Base-by-base conservation (phyloP, 2,113 vertebrate genomes). In the Uria aalge region DNA sequence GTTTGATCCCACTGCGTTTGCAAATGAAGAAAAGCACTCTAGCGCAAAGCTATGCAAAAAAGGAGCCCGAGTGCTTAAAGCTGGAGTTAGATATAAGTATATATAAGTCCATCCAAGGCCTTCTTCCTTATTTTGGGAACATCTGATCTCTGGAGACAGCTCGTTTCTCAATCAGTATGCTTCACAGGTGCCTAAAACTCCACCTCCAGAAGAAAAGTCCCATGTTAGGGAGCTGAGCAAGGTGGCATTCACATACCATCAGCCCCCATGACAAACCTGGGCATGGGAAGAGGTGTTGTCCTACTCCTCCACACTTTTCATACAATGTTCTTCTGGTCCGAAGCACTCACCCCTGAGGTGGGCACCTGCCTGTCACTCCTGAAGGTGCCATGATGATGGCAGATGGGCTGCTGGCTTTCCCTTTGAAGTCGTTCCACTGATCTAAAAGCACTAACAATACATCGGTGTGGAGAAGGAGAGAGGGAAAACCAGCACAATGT, bases 201-300 rank as follows among this genome's bases (percentile, higher is more conserved):
- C 22, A 34, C 19, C 12, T 78, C 36, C n/a, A 55, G 47, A 75
- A 75, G n/a, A 29, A 59, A 88, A 24, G 11, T 36, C 17, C 2
- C 0, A 0, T 27, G 4, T 30, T 12, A 73, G 11, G 34, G 20
- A 11, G 8, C 8, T 34, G 56, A 63, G 34, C 38, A 59, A 88
- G 36, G 60, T 62, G 43, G 18, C 22, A 20, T 12, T 27, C 29
- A 11, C 10, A 1, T 7, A 9, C 27, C 12, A 15, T 22, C 62
- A 48, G 22, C 30, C 76, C 6, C 21, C 18, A 0, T 24, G 13
- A 36, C 21, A 64, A 81, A 34, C 27, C 29, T 59, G 11, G 41
- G 20, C 18, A 5, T 19, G 32, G 45, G 36, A 62, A 47, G 20
- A 52, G 22, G 56, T 17, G 5, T n/a, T 72, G 24, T 8, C 26